Base-by-base conservation (phyloP, 2,797 vertebrate species). In the Sibirionetta formosa region DNA sequence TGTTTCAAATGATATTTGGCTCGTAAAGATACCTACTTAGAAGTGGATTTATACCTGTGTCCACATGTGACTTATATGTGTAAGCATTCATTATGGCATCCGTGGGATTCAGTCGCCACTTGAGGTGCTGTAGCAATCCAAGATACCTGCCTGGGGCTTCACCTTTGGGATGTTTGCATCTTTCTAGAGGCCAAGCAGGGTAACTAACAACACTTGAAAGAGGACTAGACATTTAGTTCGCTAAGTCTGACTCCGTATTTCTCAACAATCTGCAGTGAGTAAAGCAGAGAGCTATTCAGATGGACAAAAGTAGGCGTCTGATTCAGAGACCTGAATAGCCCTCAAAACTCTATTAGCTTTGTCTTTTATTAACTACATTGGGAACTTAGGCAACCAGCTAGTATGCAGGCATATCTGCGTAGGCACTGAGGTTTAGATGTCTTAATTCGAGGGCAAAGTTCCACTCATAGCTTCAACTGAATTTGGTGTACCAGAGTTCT, bases 401-500 rank as follows among this genome's bases (percentile, higher is more conserved):
- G 3, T 69, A 33, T 4, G 5, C 26, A 68, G 66, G 14, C 19
- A 24, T 38, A 17, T 64, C 57, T 70, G 22, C 50, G 23, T 50
- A 86, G 69, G n/a, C 65, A 64, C 24, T 76, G 35, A 14, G 40
- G 13, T 60, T 87, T 79, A 78, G 50, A 29, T 54, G 13, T 78
- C 61, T 84, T 66, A 19, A 71, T 84, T 11, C 51, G 29, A 58
- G 38, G 54, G 40, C 50, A 65, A 58, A 76, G 79, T 95, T 93
- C 58, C 20, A 6, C 27, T 11, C 26, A 33, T 72, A 58, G 23
- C n/a, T 92, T 86, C 40, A 7, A 24, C 27, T 72, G 63, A 72
- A 31, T 86, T 9, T 70, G 31, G 15, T 86, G 46, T 27, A 33
- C 38, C 70, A 54, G 10, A 4, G 36, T 16, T 72, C 70, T 54